Base-by-base conservation (phyloP, 1,140 invertebrate species). In the Melitaea cinxia region DNA sequence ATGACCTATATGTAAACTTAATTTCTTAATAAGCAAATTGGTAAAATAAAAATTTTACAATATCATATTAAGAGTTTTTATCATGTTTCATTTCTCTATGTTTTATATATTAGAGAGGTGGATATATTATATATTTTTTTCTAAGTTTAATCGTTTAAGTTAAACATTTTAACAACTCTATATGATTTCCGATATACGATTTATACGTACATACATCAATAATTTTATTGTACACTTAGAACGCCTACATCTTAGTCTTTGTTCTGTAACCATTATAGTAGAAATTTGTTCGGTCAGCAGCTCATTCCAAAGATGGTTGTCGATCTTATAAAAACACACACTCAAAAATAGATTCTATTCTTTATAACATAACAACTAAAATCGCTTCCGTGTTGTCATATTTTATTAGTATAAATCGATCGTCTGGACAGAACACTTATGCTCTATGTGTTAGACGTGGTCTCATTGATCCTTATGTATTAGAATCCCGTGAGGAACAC, bases 151-250 rank as follows among this genome's bases (percentile, higher is more conserved):
- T 4, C 24, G 24, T 26, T 26, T 26, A 26, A 2, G 24, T 26
- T 4, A 0, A 15, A 23, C 28, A 66, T 74, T 35, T 47, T 59
- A 75, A 49, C 68, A 72, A 35, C 75, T 77, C 72, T 35, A 71
- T 72, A 53, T 24, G 12, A 65, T 70, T 73, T 64, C 28, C 42
- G 14, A 71, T 70, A 72, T 70, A 75, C 21, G 45, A 62, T 70
- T 57, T 67, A 73, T 72, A 68, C 63, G 49, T 64, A 54, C 56
- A 52, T 70, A 49, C 63, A 53, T 69, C 75, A 77, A 79, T 81
- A 75, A 81, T 78, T 80, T 80, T 78, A 81, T 78, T 77, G 78
- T 81, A 56, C 77, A 78, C 70, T 83, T 77, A 82, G 73, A 61
- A 78, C 83, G 80, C 83, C 83, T 79, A 85, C 82, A 68, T 74